Conservation (phyloP, 1,140 invertebrate genomes). For the Trypoxylus dichotomus region DNA sequence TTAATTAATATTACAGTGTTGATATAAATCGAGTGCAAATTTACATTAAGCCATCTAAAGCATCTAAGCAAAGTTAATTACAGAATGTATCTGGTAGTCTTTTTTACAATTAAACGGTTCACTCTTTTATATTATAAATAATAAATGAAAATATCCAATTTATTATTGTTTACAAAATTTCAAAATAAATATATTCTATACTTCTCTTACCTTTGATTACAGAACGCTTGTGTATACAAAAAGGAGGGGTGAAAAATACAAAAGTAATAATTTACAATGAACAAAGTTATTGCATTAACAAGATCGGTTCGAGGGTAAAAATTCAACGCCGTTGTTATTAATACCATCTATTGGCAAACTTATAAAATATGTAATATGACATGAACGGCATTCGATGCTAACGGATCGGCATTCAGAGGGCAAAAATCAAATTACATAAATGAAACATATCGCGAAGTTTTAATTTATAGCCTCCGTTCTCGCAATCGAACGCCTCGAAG, state of each 20-base stretch:
- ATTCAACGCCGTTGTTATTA: constrained; percentile 39
- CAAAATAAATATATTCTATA: not conserved
- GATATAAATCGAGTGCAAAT: too few relatives aligned
- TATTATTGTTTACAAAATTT: too few relatives aligned
- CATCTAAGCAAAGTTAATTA: too few relatives aligned
- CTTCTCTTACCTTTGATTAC: not conserved
- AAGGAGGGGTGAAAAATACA: not conserved
- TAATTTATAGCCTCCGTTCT: constrained; percentile 45
- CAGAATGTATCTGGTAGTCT: too few relatives aligned
- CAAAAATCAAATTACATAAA: constrained; percentile 52
- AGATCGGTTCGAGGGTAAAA: not conserved
- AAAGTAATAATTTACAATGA: constrained; percentile 1
- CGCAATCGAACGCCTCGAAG: not conserved
- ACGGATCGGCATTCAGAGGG: constrained; percentile 35
- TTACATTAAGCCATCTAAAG: too few relatives aligned
- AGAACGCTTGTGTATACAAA: not conserved
- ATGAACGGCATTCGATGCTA: constrained; percentile 41
- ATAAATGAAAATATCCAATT: too few relatives aligned
- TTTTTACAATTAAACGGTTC: too few relatives aligned
- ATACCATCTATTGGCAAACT: constrained; percentile 45
- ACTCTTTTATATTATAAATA: too few relatives aligned
- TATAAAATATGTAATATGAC: constrained; percentile 47
- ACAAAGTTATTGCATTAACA: constrained; percentile 30
- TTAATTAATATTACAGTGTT: too few relatives aligned
- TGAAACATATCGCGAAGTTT: constrained; percentile 52